Evolutionary conservation across 1,140 invertebrate species (phyloP).

Genomic region (Epicauta chinensis): DNA sequence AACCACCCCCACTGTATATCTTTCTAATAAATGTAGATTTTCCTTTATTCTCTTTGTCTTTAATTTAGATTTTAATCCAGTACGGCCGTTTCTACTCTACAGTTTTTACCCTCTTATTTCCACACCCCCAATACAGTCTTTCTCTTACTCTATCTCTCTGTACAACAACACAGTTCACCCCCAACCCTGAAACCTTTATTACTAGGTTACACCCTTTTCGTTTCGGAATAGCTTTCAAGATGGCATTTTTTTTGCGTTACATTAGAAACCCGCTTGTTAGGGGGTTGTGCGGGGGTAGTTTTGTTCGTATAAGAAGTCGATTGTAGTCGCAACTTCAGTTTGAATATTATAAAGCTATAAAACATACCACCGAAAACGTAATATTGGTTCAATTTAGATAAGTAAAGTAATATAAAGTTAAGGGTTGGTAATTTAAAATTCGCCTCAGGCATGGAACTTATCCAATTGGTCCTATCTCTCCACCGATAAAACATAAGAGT

Average conservation of each 20-base stretch:
- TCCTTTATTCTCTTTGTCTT: slow-evolving; percentile 18
- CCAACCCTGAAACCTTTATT: not conserved
- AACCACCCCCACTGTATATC: no score
- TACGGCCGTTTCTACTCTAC: slow-evolving; percentile 10
- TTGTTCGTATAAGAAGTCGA: no score
- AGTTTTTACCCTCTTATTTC: slow-evolving; percentile 22
- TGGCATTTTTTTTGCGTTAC: slow-evolving; percentile 11
- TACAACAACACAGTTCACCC: not conserved
- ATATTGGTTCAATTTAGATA: slow-evolving; percentile 41
- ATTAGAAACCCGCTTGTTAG: not conserved
- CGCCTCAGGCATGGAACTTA: slow-evolving; percentile 36
- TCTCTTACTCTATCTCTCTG: no score
- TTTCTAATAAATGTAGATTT: not conserved
- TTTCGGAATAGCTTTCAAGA: slow-evolving; percentile 1
- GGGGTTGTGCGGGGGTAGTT: not conserved
- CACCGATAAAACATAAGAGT: slow-evolving; percentile 40
- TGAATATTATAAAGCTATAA: slow-evolving; percentile 36
- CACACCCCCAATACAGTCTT: no score
- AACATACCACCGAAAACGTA: slow-evolving; percentile 34
- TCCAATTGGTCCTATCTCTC: slow-evolving; percentile 40
- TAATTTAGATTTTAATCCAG: slow-evolving; percentile 23
- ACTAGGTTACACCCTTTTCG: slow-evolving; percentile 1
- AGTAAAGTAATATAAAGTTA: slow-evolving; percentile 42
- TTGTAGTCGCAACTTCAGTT: no score
- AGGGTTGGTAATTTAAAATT: slow-evolving; percentile 40